Percentiles rank a stretch among this genome's conserved stretches.
phyloP scores from a whole-genome alignment of 2,888 invertebrate genomes.

The Tenthredo mesomela region DNA sequence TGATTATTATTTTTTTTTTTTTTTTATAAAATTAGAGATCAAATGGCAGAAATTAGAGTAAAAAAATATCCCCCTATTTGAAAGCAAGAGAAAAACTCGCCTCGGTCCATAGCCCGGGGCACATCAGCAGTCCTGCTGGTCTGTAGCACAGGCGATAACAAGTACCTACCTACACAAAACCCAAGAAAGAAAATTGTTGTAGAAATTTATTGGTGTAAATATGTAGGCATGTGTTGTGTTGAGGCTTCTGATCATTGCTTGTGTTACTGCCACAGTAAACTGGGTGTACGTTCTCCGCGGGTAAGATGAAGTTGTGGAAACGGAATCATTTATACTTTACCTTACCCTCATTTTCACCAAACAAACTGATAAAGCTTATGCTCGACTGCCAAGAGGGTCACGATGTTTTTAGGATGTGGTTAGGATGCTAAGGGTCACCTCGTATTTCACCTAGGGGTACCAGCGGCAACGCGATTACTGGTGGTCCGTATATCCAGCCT shows the following conservation, averaged over 20 bases:
- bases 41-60: neutral
- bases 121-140: neutral
- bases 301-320: neutral
- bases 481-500: conserved; percentile 20
- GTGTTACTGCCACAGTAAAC: neutral
- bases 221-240: neutral
- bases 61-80: neutral
- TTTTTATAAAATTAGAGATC: neutral
- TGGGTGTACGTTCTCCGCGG: neutral
- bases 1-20: neutral
- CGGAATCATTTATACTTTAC: conserved; percentile 30
- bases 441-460: conserved; percentile 28
- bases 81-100: neutral
- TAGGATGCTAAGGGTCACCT: conserved; percentile 36
- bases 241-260: neutral
- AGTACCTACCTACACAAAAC: neutral
- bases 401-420: conserved; percentile 36
- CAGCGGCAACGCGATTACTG: conserved; percentile 11
- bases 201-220: neutral
- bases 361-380: conserved; percentile 39
- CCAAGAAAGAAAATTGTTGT: neutral
- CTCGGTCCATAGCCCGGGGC: neutral
- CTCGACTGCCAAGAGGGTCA: conserved; percentile 25
- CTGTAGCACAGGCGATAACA: neutral
- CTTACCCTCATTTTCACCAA: neutral